Conservation (phyloP, 64 coral and sea anemone species). For the Pachyseris speciosa region DNA sequence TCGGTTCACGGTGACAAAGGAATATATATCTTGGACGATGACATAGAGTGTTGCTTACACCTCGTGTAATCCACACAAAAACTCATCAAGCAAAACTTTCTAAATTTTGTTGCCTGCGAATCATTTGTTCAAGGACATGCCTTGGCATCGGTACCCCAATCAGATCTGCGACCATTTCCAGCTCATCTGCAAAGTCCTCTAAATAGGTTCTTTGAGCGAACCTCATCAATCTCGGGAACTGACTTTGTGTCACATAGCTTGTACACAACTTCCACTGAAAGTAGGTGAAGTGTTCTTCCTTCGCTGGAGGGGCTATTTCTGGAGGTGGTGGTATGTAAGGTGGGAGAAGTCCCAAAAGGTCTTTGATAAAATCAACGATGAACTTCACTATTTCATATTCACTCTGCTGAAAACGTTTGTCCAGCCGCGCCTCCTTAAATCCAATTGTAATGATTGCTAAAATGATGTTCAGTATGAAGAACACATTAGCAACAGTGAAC, state of each 20-base stretch:
- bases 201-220: slow-evolving; percentile 36
- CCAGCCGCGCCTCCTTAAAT: slow-evolving; percentile 33
- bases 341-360: slow-evolving; percentile 32
- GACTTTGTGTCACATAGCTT: slow-evolving; percentile 35
- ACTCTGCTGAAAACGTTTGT: slow-evolving; percentile 51
- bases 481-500: slow-evolving; percentile 44
- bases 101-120: background rate
- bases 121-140: background rate
- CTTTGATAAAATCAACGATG: slow-evolving; percentile 20
- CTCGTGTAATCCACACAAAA: background rate
- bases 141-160: background rate
- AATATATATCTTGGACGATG: too few relatives aligned
- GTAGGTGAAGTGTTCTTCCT: slow-evolving; percentile 25
- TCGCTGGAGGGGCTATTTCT: background rate
- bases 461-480: slow-evolving; percentile 68
- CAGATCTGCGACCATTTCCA: slow-evolving; percentile 33
- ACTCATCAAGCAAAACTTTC: background rate
- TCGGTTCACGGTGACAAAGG: too few relatives aligned
- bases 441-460: slow-evolving; percentile 57
- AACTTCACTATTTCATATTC: slow-evolving; percentile 68
- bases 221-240: slow-evolving; percentile 14
- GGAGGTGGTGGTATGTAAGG: slow-evolving; percentile 69
- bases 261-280: slow-evolving; percentile 62
- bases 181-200: slow-evolving; percentile 61
- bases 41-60: too few relatives aligned